phyloP scores from a whole-genome alignment of 2,113 vertebrate species.

The Phalacrocorax pelagicus region DNA sequence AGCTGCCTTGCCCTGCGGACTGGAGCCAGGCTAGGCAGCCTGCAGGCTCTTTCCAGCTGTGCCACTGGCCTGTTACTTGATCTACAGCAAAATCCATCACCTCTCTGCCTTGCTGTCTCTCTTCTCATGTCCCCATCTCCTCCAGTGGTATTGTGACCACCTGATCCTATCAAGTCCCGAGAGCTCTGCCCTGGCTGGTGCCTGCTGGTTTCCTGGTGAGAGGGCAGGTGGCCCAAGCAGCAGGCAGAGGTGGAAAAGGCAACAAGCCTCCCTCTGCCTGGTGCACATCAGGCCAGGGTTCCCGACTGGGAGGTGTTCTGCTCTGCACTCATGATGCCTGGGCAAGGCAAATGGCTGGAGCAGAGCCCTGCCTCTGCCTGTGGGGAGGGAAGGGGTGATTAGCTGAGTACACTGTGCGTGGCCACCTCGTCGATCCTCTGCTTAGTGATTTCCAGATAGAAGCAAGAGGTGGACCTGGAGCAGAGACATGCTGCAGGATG shows the following conservation, averaged over 20 bases:
- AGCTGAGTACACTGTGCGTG: background rate
- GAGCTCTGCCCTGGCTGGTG: background rate
- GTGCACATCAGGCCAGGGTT: background rate
- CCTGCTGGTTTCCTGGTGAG: background rate
- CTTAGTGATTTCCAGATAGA: background rate
- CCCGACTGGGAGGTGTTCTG: rapidly evolving
- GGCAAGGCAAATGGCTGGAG: background rate
- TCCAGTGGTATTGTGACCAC: background rate
- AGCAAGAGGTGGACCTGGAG: background rate
- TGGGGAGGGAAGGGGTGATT: background rate
- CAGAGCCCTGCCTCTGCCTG: background rate
- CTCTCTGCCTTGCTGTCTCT: background rate
- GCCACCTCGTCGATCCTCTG: background rate
- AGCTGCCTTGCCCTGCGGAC: background rate
- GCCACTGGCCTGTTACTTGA: background rate
- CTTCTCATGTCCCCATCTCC: background rate
- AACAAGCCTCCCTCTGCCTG: background rate
- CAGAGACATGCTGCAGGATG: background rate
- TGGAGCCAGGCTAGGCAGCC: background rate
- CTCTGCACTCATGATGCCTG: background rate
- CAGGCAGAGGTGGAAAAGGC: background rate
- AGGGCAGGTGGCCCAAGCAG: background rate
- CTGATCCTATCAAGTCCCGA: rapidly evolving
- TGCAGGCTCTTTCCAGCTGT: background rate
- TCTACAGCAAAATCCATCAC: background rate